Conservation (phyloP, 2,888 invertebrate species). For the Phengaris alcon region DNA sequence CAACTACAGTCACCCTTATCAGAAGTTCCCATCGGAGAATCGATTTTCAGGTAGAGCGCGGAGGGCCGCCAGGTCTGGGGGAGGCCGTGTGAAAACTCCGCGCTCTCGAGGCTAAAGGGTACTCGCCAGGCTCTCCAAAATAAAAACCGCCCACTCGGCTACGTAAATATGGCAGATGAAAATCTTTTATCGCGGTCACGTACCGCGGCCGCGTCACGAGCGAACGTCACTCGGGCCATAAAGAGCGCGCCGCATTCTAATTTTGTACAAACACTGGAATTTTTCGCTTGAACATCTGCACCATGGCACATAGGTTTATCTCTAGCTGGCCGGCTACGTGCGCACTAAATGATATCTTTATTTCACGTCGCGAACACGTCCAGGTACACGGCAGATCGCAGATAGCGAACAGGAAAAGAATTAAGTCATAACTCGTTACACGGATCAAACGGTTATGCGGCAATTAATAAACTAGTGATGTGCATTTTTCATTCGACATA, state of each 20-base stretch:
- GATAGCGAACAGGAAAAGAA: slow-evolving; percentile 52
- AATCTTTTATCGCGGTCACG: slow-evolving; percentile 80
- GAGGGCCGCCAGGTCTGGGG: slow-evolving; percentile 56
- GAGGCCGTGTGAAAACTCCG: slow-evolving; percentile 72
- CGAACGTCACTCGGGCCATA: slow-evolving; percentile 74
- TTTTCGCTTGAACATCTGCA: slow-evolving; percentile 61
- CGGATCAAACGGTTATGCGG: slow-evolving; percentile 65
- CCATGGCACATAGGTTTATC: slow-evolving; percentile 54
- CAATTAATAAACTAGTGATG: slow-evolving; percentile 71
- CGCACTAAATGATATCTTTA: slow-evolving; percentile 64
- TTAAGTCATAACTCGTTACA: slow-evolving; percentile 58
- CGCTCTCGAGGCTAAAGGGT: slow-evolving; percentile 53
- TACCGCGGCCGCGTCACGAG: slow-evolving; percentile 75
- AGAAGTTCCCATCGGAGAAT: slow-evolving; percentile 30
- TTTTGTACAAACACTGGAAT: slow-evolving; percentile 70
- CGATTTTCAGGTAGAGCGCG: slow-evolving; percentile 35
- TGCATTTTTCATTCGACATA: slow-evolving; percentile 69
- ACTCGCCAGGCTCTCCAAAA: slow-evolving; percentile 65
- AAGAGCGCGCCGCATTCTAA: slow-evolving; percentile 75
- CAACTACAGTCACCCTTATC: not conserved
- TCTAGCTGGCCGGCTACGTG: slow-evolving; percentile 54
- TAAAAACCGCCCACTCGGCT: slow-evolving; percentile 77
- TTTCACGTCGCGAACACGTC: slow-evolving; percentile 63
- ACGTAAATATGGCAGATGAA: slow-evolving; percentile 79
- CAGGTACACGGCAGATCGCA: slow-evolving; percentile 48